phyloP scores from a whole-genome alignment of 2,888 invertebrate species.

The Ochlodes sylvanus region DNA sequence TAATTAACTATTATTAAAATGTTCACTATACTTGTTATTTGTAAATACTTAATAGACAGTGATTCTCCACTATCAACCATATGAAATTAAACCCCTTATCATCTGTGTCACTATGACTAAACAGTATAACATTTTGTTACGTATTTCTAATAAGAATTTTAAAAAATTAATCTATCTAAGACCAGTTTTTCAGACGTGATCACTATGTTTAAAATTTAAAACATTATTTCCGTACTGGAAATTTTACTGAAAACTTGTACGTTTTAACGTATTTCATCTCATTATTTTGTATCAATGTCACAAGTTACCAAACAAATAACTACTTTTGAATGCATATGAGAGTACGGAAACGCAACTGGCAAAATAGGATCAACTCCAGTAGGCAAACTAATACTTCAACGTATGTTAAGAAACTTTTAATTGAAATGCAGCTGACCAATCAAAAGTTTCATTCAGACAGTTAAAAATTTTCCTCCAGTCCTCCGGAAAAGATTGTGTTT shows the following conservation, averaged over 20 bases:
- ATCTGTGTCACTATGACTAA: too few species aligned
- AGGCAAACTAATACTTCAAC: constrained; percentile 29
- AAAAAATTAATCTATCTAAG: too few species aligned
- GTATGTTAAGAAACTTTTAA: constrained; percentile 35
- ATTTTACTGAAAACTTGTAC: neutral
- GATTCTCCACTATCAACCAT: too few species aligned
- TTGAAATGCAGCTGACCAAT: constrained; percentile 37
- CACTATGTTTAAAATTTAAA: too few species aligned
- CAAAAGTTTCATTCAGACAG: constrained; percentile 33
- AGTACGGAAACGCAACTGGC: constrained; percentile 24
- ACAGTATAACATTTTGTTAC: too few species aligned
- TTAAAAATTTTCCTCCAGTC: constrained; percentile 32
- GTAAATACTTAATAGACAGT: too few species aligned
- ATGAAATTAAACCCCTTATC: too few species aligned
- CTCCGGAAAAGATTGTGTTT: constrained; percentile 23
- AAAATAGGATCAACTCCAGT: constrained; percentile 32
- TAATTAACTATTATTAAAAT: too few species aligned
- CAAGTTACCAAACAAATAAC: constrained; percentile 23
- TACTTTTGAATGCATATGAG: constrained; percentile 23
- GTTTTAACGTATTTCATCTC: constrained; percentile 8
- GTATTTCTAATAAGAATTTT: too few species aligned
- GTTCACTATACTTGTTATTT: too few species aligned
- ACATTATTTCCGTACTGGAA: too few species aligned
- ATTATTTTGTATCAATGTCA: constrained; percentile 14
- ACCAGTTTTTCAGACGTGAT: neutral